Conservation (phyloP, 1,140 invertebrate genomes). For the Patella vulgata region DNA sequence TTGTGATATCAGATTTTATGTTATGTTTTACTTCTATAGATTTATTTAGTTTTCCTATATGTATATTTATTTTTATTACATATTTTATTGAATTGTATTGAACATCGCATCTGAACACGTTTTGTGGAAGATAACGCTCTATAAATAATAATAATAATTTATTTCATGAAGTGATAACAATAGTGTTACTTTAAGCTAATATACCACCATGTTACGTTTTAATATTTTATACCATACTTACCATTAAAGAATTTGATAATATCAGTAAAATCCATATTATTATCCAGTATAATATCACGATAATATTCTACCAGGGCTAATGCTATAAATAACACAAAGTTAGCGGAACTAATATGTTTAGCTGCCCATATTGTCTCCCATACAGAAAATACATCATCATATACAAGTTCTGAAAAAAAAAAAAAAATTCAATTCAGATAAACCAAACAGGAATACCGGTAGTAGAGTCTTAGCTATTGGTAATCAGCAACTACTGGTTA, state of each 20-base stretch:
- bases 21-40: too few species aligned
- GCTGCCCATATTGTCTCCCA: constrained; percentile 98
- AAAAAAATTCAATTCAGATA: neutral
- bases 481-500: too few species aligned
- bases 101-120: too few species aligned
- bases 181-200: neutral
- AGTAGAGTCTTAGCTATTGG: too few species aligned
- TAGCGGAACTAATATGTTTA: constrained; percentile 81
- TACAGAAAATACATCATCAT: constrained; percentile 90
- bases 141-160: too few species aligned
- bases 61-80: too few species aligned
- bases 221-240: constrained; percentile 66
- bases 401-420: constrained; percentile 78
- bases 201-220: neutral
- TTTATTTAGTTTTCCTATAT: too few species aligned
- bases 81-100: too few species aligned
- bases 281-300: constrained; percentile 91
- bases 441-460: too few species aligned
- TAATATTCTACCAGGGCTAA: constrained; percentile 92
- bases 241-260: constrained; percentile 98
- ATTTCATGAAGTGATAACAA: neutral
- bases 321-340: constrained; percentile 94
- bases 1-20: too few species aligned
- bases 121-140: too few species aligned
- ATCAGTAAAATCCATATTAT: constrained; percentile 97